These are phyloP conservation scores for Caenorhabditis angaria DNA, from an alignment of 2,888 invertebrate genomes.

Conservation along the genomic window DNA sequence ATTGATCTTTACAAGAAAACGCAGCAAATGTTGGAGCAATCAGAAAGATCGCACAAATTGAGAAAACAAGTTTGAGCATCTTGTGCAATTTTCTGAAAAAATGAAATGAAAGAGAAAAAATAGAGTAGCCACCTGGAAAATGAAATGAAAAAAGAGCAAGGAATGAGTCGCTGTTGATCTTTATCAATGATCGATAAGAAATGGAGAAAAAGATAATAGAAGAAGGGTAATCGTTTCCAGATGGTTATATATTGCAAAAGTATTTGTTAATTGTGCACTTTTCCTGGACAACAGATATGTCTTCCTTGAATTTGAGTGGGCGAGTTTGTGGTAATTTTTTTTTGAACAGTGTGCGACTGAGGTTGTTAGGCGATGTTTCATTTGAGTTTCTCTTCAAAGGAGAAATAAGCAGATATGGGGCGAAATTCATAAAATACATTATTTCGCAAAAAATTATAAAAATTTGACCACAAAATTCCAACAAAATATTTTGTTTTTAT, in stretches of 20 bases:
- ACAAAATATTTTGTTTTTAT: too few relatives aligned
- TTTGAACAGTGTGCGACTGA: too few relatives aligned
- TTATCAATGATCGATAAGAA: slow-evolving; percentile 2
- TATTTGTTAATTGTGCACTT: neutral
- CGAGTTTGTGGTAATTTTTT: too few relatives aligned
- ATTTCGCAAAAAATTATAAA: too few relatives aligned
- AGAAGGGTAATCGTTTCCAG: too few relatives aligned
- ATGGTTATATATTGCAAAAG: neutral
- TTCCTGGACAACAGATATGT: neutral
- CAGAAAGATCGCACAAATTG: neutral
- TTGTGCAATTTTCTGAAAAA: neutral
- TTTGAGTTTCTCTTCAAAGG: too few relatives aligned
- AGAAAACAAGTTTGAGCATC: neutral
- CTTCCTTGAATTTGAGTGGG: too few relatives aligned
- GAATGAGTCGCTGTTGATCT: neutral
- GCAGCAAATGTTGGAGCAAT: slow-evolving; percentile 27
- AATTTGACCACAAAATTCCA: too few relatives aligned
- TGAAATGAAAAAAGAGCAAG: neutral
- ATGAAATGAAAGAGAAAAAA: neutral
- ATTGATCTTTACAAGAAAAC: slow-evolving; percentile 64
- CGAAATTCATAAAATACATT: too few relatives aligned
- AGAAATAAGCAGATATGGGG: too few relatives aligned
- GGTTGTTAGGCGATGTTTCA: too few relatives aligned
- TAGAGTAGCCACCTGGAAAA: neutral
- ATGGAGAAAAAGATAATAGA: neutral